Evolutionary conservation across 1,140 invertebrate species (phyloP).

Genomic region (Papilio polytes): DNA sequence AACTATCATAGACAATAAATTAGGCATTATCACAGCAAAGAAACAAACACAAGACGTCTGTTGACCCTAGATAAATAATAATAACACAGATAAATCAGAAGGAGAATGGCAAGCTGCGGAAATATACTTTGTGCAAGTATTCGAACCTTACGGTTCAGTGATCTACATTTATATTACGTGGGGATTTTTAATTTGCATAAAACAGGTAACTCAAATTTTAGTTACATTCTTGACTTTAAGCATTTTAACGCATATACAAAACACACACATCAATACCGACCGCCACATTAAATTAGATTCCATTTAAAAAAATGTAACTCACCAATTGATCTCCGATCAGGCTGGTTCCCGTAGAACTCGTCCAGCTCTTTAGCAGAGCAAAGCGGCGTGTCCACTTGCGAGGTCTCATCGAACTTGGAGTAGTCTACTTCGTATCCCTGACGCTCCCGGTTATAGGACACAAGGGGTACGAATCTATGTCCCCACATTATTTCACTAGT

Average conservation of each 20-base stretch:
- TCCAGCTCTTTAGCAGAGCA: slow-evolving; percentile 94
- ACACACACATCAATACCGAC: slow-evolving; percentile 46
- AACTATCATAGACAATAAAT: slow-evolving; percentile 63
- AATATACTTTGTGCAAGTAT: slow-evolving; percentile 38
- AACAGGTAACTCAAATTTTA: no score
- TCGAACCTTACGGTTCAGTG: neutral
- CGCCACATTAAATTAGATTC: slow-evolving; percentile 48
- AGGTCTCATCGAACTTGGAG: slow-evolving; percentile 95
- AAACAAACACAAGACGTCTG: slow-evolving; percentile 60
- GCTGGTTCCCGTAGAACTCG: slow-evolving; percentile 88
- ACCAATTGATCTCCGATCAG: slow-evolving; percentile 86
- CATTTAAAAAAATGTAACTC: slow-evolving; percentile 65
- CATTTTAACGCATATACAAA: slow-evolving; percentile 58
- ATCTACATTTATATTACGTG: neutral
- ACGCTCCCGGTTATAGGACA: slow-evolving; percentile 95
- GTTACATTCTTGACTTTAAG: slow-evolving; percentile 15
- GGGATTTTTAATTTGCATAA: no score
- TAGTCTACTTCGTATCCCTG: slow-evolving; percentile 98
- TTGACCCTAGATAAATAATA: slow-evolving; percentile 76
- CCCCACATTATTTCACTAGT: slow-evolving; percentile 98
- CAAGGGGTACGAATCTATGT: slow-evolving; percentile 94
- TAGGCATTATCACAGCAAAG: slow-evolving; percentile 61
- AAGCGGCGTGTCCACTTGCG: slow-evolving; percentile 95
- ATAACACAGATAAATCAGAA: slow-evolving; percentile 56
- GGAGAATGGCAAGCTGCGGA: slow-evolving; percentile 48